Evolutionary conservation across 2,113 vertebrate species (phyloP).

Genomic region (Sminthopsis crassicaudata): DNA sequence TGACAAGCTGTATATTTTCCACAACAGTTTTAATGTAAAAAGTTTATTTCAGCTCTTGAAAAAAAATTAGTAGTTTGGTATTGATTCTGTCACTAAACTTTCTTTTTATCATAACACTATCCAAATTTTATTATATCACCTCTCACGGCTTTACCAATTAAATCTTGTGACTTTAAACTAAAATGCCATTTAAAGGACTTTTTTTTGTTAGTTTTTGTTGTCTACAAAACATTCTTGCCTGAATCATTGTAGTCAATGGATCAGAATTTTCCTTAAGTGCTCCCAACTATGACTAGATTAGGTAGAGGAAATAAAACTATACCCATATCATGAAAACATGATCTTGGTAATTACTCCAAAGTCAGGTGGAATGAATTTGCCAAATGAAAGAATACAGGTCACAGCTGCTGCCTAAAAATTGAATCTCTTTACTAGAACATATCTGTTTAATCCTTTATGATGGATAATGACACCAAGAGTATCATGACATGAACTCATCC

Average conservation of each 20-base stretch:
- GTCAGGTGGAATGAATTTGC: constrained; percentile 65
- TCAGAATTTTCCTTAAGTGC: background rate
- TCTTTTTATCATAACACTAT: constrained; percentile 8
- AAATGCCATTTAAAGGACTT: constrained; percentile 49
- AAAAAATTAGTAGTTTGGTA: constrained; percentile 1
- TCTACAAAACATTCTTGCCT: background rate
- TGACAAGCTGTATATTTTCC: constrained; percentile 59
- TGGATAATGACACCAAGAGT: constrained; percentile 70
- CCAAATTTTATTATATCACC: constrained; percentile 66
- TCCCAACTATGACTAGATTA: constrained; percentile 23
- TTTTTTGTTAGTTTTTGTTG: constrained; percentile 52
- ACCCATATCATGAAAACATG: constrained; percentile 38
- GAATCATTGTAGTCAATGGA: constrained; percentile 34
- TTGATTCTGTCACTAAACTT: background rate
- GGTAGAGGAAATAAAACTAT: constrained; percentile 41
- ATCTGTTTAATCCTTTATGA: constrained; percentile 72
- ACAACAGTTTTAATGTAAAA: constrained; percentile 64
- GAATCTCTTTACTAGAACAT: constrained; percentile 65
- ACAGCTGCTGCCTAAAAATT: constrained; percentile 57
- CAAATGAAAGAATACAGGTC: constrained; percentile 62
- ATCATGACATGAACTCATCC: constrained; percentile 69
- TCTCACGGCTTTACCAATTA: constrained; percentile 13
- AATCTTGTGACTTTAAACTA: background rate
- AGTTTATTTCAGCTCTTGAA: constrained; percentile 63
- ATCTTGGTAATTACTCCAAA: constrained; percentile 59